Conservation (phyloP, 2,797 vertebrate genomes). For the Phrynocephalus vlangalii region DNA sequence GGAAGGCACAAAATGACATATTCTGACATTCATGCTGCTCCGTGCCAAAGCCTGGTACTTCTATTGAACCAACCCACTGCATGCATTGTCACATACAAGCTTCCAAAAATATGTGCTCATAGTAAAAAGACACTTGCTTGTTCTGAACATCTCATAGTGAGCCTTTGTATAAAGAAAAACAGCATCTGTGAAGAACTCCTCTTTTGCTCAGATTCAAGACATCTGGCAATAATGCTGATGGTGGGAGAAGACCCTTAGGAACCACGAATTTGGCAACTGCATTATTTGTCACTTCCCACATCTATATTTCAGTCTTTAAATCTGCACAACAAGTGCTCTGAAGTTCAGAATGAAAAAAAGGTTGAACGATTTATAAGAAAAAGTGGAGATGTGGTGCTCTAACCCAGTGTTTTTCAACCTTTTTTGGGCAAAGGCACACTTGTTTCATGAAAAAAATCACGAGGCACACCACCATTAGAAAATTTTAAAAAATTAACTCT, state of each 20-base stretch:
- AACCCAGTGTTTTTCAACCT: too few relatives aligned
- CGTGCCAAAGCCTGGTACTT: background rate
- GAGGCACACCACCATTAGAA: too few relatives aligned
- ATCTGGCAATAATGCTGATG: conserved; percentile 3
- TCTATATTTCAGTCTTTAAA: conserved; percentile 16
- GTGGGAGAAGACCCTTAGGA: background rate
- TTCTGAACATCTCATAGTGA: background rate
- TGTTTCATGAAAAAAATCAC: too few relatives aligned
- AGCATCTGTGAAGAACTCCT: background rate
- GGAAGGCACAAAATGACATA: background rate
- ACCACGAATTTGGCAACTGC: background rate
- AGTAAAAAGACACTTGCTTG: too few relatives aligned
- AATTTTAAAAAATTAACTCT: too few relatives aligned
- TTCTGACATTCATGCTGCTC: background rate
- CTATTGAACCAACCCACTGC: background rate
- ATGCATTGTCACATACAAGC: background rate
- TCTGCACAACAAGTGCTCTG: background rate
- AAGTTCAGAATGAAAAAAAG: background rate
- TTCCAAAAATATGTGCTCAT: background rate
- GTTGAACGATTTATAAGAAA: background rate
- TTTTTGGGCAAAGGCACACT: too few relatives aligned
- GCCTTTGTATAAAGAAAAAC: background rate
- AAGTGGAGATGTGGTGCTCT: too few relatives aligned
- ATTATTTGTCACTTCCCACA: conserved; percentile 19
- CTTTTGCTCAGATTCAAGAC: background rate